Evolutionary conservation across 2,113 vertebrate genomes (phyloP), one percentile per base, ranked within the genome.

Genomic region (Corythaixoides concolor): DNA sequence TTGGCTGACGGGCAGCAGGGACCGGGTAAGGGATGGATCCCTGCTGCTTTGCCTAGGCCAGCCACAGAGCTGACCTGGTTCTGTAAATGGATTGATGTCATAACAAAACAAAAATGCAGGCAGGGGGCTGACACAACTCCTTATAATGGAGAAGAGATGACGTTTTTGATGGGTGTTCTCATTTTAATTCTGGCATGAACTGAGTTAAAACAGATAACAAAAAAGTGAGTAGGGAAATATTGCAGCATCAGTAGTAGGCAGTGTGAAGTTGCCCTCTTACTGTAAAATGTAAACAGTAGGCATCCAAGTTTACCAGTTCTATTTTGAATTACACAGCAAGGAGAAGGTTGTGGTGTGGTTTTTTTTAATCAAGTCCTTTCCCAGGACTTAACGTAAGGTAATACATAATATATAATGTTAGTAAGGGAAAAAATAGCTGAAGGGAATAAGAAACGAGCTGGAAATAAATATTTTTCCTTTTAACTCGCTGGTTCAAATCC

Each of bases 221-320:
- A 90, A 69, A 92, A 90, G 56, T 73, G 89, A 66, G 30, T 60
- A 83, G 87, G 75, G 87, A 96, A 95, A 95, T 95, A 50, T 11
- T 94, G 89, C 76, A 94, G 85, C 87, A 80, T 79, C 74, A 59
- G 74, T 58, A 87, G 94, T 63, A 88, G 95, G 91, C 82, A 95
- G 95, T n/a, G 95, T 97, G 95, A 91, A 93, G 63, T 85, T 97
- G 87, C 87, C 92, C 84, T 94, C 81, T 83, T 73, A 21, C 73
- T 70, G 77, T 50, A 59, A 77, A 89, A 82, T 91, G 80, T 82
- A 93, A 97, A 95, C 91, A 95, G 83, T 69, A 92, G 89, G 67
- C 73, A 84, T 83, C 66, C 70, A 69, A 63, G n/a, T 79, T 92
- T 91, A 62, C 66, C 86, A 67, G 14, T 12, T 95, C 68, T 89